A percentile compares a stretch with the other conserved stretches of the same genome.
Evolutionary conservation across 2,113 vertebrate species (phyloP).

Genomic region (Gasterosteus aculeatus): DNA sequence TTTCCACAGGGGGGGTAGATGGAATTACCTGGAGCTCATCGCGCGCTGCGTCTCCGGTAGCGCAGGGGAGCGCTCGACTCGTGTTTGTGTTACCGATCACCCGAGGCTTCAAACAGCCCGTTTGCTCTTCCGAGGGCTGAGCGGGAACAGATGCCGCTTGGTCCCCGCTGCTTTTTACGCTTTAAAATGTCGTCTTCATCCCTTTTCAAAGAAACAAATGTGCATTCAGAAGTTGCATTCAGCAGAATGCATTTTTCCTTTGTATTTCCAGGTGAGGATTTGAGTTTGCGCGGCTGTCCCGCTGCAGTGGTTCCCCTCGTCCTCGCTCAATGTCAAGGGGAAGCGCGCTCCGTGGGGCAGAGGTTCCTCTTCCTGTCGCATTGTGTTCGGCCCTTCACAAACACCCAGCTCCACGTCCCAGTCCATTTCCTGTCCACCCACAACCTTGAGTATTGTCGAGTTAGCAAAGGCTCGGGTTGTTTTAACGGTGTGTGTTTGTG

Average conservation of each 20-base stretch:
- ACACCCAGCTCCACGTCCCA: slow-evolving; percentile 33
- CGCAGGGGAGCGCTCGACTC: slow-evolving; percentile 40
- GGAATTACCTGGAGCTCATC: slow-evolving; percentile 69
- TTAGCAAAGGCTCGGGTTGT: slow-evolving; percentile 46
- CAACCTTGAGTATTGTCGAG: slow-evolving; percentile 63
- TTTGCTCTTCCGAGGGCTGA: background rate
- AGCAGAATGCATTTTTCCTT: no score
- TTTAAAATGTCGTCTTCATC: background rate
- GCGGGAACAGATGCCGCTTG: background rate
- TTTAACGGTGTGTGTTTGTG: background rate
- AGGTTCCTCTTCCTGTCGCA: slow-evolving; percentile 61
- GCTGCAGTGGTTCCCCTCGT: slow-evolving; percentile 1
- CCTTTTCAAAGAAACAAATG: no score
- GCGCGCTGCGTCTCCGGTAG: slow-evolving; percentile 42
- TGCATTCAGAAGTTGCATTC: no score
- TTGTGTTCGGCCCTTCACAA: slow-evolving; percentile 60
- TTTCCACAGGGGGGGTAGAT: slow-evolving; percentile 28
- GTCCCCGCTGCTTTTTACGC: background rate
- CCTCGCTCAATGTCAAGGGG: slow-evolving; percentile 47
- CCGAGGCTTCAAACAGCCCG: background rate
- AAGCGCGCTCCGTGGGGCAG: slow-evolving; percentile 36
- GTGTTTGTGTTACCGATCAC: slow-evolving; percentile 46
- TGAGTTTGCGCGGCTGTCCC: slow-evolving; percentile 17
- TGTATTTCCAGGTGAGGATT: background rate
- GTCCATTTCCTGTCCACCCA: slow-evolving; percentile 45